These are phyloP conservation scores for Gasterosteus nipponicus DNA, from an alignment of 2,113 vertebrate species.

Conservation along the genomic window DNA sequence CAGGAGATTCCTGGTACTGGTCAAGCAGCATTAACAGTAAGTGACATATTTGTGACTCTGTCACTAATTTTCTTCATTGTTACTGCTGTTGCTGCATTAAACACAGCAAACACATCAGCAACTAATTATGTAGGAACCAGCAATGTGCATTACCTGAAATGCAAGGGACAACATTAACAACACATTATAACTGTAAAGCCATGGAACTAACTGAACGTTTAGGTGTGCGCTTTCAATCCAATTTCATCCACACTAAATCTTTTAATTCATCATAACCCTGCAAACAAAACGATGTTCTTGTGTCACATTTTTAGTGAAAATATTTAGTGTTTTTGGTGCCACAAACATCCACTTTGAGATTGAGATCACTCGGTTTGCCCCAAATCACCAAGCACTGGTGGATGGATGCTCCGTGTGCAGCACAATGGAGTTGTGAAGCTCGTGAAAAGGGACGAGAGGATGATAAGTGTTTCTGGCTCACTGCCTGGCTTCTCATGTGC, in stretches of 20 bases:
- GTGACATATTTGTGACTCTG: background rate
- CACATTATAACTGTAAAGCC: background rate
- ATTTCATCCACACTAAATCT: background rate
- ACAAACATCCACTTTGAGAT: slow-evolving; percentile 25
- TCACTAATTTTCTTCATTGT: background rate
- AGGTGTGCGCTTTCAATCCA: background rate
- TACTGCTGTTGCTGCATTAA: background rate
- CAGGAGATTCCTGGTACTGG: background rate
- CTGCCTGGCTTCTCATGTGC: slow-evolving; percentile 60
- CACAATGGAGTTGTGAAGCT: slow-evolving; percentile 60
- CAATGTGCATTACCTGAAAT: background rate
- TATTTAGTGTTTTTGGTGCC: slow-evolving; percentile 3
- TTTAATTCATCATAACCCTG: background rate
- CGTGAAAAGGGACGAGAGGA: slow-evolving; percentile 61
- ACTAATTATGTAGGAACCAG: background rate
- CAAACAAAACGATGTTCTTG: background rate
- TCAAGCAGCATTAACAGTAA: background rate
- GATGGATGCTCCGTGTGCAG: slow-evolving; percentile 34
- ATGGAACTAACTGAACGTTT: background rate
- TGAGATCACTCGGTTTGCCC: slow-evolving; percentile 30
- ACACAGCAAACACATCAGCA: background rate
- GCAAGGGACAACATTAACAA: background rate
- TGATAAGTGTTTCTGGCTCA: slow-evolving; percentile 68
- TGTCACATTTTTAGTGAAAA: background rate
- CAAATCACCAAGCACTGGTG: slow-evolving; percentile 37